Conservation (phyloP, 23 tunicate genomes). For the Trididemnum miniatum region DNA sequence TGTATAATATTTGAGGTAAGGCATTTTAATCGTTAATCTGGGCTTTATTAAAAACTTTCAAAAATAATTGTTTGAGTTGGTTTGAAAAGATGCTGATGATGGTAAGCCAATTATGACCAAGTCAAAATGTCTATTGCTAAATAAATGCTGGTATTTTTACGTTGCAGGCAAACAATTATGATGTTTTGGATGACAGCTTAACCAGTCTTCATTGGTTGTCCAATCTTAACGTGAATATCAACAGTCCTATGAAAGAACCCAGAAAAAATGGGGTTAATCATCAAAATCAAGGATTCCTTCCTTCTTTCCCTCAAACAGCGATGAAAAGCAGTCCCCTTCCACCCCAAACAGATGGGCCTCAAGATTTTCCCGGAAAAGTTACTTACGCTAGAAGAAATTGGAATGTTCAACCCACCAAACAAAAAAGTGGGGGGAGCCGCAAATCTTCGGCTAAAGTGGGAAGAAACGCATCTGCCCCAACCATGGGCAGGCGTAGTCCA, state of each 20-base stretch:
- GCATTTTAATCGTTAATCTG: too few species aligned
- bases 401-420: conserved; percentile 12
- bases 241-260: conserved; percentile 16
- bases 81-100: too few species aligned
- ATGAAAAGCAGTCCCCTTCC: background rate
- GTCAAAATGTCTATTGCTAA: too few species aligned
- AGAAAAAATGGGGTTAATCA: background rate
- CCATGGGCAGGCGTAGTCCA: background rate
- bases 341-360: background rate
- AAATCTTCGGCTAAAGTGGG: conserved; percentile 5
- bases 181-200: conserved; percentile 82
- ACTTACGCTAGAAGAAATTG: background rate
- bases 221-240: conserved; percentile 85
- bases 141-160: conserved; percentile 7
- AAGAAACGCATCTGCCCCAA: conserved; percentile 28
- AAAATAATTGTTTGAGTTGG: too few species aligned
- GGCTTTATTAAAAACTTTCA: too few species aligned
- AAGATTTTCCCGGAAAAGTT: background rate
- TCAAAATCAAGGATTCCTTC: conserved; percentile 6
- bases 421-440: background rate
- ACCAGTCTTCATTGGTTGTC: conserved; percentile 90
- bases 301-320: background rate
- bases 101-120: too few species aligned
- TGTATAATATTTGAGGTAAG: too few species aligned
- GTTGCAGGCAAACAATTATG: conserved; percentile 54